phyloP scores from a whole-genome alignment of 2,888 invertebrate species.

The Hanleya hanleyi region DNA sequence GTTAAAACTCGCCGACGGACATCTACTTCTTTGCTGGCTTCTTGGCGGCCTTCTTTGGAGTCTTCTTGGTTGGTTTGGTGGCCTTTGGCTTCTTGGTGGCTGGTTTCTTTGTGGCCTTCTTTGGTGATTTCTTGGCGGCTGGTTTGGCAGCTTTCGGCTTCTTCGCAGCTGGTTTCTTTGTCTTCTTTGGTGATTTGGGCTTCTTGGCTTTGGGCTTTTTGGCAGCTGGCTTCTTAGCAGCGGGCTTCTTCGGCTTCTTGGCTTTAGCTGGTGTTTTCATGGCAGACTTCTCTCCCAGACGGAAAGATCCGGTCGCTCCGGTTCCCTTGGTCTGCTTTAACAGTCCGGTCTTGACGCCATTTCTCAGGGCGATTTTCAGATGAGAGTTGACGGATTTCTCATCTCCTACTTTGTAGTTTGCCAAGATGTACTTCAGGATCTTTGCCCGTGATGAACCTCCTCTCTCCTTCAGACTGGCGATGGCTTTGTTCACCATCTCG shows the following conservation, averaged over 20 bases:
- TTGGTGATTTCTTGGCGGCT: conserved; percentile 41
- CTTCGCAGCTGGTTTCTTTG: neutral
- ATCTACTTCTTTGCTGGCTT: conserved; percentile 5
- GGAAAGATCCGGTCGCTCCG: conserved; percentile 65
- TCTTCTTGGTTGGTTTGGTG: no score
- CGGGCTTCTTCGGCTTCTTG: no score
- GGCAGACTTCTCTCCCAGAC: conserved; percentile 48
- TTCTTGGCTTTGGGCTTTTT: conserved; percentile 48
- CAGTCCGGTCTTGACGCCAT: conserved; percentile 68
- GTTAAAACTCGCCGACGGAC: no score
- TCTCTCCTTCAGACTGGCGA: conserved; percentile 72
- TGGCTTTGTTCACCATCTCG: conserved; percentile 73
- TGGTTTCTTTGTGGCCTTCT: conserved; percentile 28
- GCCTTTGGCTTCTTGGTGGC: conserved; percentile 40
- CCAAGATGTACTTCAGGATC: conserved; percentile 73
- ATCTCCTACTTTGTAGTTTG: conserved; percentile 72
- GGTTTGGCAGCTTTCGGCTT: conserved; percentile 24
- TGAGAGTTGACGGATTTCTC: conserved; percentile 72
- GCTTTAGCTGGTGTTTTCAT: no score
- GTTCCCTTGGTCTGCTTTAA: conserved; percentile 70
- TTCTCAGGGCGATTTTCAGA: conserved; percentile 71
- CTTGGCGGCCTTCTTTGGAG: conserved; percentile 1
- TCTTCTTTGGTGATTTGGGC: conserved; percentile 20
- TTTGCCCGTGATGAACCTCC: conserved; percentile 75
- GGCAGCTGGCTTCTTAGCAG: no score